Evolutionary conservation across 2,888 invertebrate species (phyloP).

Genomic region (Octodonta nipae): DNA sequence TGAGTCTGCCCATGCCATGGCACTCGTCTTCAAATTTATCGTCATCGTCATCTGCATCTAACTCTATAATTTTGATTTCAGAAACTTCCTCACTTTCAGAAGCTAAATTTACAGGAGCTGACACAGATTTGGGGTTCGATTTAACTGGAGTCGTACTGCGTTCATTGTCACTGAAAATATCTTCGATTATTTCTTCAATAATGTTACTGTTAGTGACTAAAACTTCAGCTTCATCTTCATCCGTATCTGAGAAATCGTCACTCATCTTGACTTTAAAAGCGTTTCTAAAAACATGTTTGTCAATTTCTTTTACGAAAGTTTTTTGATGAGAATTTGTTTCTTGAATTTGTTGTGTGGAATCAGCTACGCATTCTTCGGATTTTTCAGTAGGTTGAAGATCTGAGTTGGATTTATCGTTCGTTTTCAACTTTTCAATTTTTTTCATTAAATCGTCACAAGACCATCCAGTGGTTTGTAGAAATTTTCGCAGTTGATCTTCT

Average conservation of each 20-base stretch:
- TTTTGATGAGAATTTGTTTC: too few species aligned
- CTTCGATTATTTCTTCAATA: conserved; percentile 11
- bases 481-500: conserved; percentile 22
- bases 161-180: conserved; percentile 3
- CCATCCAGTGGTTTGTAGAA: conserved; percentile 24
- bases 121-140: conserved; percentile 5
- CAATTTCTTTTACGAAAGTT: too few species aligned
- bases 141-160: not conserved
- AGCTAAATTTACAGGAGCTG: conserved; percentile 6
- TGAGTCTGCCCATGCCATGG: not conserved
- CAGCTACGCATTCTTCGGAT: too few species aligned
- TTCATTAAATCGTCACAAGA: conserved; percentile 24
- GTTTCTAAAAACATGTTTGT: too few species aligned
- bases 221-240: conserved; percentile 10
- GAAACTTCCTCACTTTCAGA: conserved; percentile 7
- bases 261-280: too few species aligned
- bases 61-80: conserved; percentile 17
- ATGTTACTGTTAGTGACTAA: conserved; percentile 7
- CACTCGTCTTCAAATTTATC: conserved; percentile 11
- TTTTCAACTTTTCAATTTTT: conserved; percentile 20
- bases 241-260: conserved; percentile 11
- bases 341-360: too few species aligned
- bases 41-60: conserved; percentile 17
- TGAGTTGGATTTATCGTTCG: not conserved
- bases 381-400: not conserved